A percentile compares a stretch with the other conserved stretches of the same genome.
These are phyloP conservation scores for Aphelinus atriplicis DNA, from an alignment of 1,140 invertebrate genomes.

Conservation along the genomic window DNA sequence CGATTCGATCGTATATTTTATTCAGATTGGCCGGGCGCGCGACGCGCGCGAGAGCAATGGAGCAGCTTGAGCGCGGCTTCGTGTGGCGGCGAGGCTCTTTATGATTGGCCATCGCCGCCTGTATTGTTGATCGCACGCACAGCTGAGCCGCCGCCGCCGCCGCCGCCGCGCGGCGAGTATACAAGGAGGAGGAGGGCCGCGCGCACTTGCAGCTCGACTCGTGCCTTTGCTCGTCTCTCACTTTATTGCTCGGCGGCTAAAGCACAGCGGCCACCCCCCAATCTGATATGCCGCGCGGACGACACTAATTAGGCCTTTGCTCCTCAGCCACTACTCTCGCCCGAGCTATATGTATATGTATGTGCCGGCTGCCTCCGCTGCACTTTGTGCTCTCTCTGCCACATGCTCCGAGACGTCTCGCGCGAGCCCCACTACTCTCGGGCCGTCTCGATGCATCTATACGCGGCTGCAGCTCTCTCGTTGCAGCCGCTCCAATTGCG, in stretches of 20 bases:
- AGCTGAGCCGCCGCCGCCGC: not conserved
- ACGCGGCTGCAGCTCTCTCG: not conserved
- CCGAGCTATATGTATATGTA: too few relatives aligned
- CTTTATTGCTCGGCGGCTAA: constrained; percentile 20
- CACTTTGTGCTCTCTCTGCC: too few relatives aligned
- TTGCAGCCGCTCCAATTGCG: not conserved
- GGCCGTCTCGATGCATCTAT: constrained; percentile 2
- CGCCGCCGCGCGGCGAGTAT: not conserved
- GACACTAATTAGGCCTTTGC: constrained; percentile 42
- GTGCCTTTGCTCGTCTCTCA: constrained; percentile 2
- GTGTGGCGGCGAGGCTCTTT: constrained; percentile 57
- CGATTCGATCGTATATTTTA: constrained; percentile 67
- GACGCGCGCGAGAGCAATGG: constrained; percentile 40
- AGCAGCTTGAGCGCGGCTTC: not conserved
- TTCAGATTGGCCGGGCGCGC: constrained; percentile 57
- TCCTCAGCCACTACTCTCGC: constrained; percentile 16
- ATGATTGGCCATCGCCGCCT: constrained; percentile 62
- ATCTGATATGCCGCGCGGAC: constrained; percentile 36
- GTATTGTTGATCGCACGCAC: constrained; percentile 41
- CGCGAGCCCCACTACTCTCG: not conserved
- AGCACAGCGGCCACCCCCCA: constrained; percentile 7
- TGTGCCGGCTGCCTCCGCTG: too few relatives aligned
- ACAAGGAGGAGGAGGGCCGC: not conserved
- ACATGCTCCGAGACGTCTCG: not conserved
- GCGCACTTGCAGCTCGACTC: too few relatives aligned